phyloP scores from a whole-genome alignment of 2,113 vertebrate species.

The Pithys albifrons region DNA sequence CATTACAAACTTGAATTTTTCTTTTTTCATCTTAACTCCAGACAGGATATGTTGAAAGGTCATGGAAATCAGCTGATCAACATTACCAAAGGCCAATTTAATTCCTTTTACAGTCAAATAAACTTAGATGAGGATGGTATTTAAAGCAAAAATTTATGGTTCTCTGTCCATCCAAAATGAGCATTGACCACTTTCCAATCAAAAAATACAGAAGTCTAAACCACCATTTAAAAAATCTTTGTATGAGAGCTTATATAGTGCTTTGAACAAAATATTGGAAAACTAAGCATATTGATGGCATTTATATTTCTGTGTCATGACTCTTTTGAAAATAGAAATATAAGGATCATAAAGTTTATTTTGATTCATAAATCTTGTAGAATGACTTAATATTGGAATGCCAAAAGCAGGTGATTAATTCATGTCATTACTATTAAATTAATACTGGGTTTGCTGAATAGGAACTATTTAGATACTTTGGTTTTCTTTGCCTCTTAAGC shows the following conservation, averaged over 20 bases:
- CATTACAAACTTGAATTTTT: constrained; percentile 6
- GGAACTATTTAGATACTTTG: neutral
- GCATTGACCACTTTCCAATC: neutral
- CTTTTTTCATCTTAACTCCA: constrained; percentile 4
- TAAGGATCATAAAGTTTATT: neutral
- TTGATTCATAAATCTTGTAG: neutral
- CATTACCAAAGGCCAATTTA: constrained; percentile 54
- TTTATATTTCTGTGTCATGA: neutral
- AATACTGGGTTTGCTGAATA: neutral
- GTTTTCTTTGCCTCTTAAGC: neutral
- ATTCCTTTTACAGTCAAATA: constrained; percentile 55
- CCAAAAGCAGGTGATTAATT: neutral
- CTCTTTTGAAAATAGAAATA: neutral
- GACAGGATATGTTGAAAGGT: constrained; percentile 58
- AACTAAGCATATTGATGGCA: neutral
- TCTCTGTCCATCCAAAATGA: constrained; percentile 2
- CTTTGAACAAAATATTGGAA: neutral
- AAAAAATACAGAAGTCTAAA: neutral
- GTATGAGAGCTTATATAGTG: neutral
- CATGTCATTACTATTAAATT: neutral
- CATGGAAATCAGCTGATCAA: constrained; percentile 49
- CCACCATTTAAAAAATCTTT: neutral
- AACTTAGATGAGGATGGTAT: constrained; percentile 48
- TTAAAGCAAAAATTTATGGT: constrained; percentile 16
- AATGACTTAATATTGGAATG: neutral